phyloP scores from a whole-genome alignment of 2,797 vertebrate species.

The Stomatorhinus walkeri region DNA sequence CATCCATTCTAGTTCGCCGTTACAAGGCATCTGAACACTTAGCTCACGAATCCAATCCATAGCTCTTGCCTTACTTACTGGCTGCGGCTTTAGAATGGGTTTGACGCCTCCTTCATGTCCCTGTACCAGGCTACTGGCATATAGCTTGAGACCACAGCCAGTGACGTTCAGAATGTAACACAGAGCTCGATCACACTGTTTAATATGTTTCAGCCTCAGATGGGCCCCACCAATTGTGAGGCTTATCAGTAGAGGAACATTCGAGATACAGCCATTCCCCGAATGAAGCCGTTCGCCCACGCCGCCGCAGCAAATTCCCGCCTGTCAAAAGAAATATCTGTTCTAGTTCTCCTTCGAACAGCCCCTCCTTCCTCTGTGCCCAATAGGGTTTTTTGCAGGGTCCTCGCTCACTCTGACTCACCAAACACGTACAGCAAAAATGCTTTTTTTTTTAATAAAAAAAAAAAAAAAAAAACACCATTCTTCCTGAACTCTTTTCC shows the following conservation, averaged over 20 bases:
- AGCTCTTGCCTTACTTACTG: neutral
- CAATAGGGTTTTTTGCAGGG: neutral
- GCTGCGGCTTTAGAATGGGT: neutral
- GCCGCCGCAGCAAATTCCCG: conserved; percentile 22
- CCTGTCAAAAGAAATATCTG: conserved; percentile 29
- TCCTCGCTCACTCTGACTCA: neutral
- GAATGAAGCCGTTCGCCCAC: neutral
- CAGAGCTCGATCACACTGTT: neutral
- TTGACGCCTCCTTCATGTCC: neutral
- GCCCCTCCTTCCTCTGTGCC: neutral
- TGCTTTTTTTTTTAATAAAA: neutral
- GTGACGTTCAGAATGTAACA: neutral
- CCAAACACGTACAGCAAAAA: neutral
- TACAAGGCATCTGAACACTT: neutral
- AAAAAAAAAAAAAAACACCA: neutral
- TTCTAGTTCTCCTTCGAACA: conserved; percentile 26
- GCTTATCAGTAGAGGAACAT: conserved; percentile 11
- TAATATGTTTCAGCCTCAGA: neutral
- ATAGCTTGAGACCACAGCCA: neutral
- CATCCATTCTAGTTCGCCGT: neutral
- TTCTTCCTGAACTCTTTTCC: conserved; percentile 17
- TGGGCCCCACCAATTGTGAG: neutral
- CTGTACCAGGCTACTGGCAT: neutral
- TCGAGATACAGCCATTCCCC: neutral
- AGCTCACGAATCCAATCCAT: neutral